Evolutionary conservation across 2,888 invertebrate genomes (phyloP), one percentile per base, ranked within the genome.

Genomic region (Synanthedon vespiformis): DNA sequence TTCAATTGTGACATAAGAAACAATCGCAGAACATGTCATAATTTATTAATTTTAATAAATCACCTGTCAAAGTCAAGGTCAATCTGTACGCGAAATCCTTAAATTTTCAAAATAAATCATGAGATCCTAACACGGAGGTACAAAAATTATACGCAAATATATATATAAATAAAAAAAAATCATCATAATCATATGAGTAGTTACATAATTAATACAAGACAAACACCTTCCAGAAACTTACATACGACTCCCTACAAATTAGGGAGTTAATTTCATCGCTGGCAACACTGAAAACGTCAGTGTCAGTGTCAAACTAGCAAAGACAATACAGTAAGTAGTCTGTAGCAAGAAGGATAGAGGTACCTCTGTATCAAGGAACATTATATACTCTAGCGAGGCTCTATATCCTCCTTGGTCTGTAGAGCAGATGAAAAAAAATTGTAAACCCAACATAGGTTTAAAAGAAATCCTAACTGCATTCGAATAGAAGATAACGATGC

Each of bases 401-500:
- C 16, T 2, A 16, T 16, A 16, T 16, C 16, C 16, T 16, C 16
- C 16, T 16, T 16, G 16, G 16, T 16, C 16, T 60, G 55, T 66
- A 64, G 61, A 56, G 70, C 65, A 72, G 47, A 57, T 60, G 49
- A 59, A 54, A 48, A 54, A 52, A 65, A 34, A n/a, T n/a, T 34
- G 8, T 0, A 4, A 34, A 61, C 57, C 67, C 62, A 58, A 56
- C 55, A 34, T 8, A 34, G 8, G 34, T 8, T 6, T 8, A 49
- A 50, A 40, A 59, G 10, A 51, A 52, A 22, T 13, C 48, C 73
- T 88, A 89, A 66, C 88, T 84, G 61, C 88, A 92, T 60, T 94
- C 92, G 69, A 92, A 94, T 51, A 92, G 83, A 44, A 94, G 77
- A 65, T 93, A 94, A 59, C 90, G 89, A 57, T 90, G 90, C 51